phyloP scores from a whole-genome alignment of 2,797 vertebrate species.

The Eutrigla gurnardus region DNA sequence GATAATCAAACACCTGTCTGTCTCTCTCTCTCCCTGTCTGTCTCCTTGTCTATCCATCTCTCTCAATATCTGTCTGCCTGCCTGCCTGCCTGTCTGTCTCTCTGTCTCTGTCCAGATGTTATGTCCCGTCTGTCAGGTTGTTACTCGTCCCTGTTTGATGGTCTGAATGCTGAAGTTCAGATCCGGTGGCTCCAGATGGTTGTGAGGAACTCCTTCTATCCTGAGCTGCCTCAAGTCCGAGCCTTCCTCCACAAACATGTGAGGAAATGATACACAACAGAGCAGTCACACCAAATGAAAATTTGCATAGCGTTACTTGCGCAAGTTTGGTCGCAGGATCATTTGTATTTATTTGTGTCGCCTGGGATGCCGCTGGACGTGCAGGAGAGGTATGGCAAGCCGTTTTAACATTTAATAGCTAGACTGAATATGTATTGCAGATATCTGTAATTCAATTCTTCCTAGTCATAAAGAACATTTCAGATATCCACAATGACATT shows the following conservation, averaged over 20 bases:
- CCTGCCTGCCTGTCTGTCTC: slow-evolving; percentile 10
- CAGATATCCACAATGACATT: no score
- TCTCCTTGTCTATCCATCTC: slow-evolving; percentile 12
- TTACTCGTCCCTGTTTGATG: slow-evolving; percentile 91
- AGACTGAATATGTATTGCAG: no score
- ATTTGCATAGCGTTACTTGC: no score
- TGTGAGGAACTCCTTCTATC: slow-evolving; percentile 92
- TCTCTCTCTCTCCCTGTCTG: accelerated
- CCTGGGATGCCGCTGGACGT: no score
- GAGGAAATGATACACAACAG: slow-evolving; percentile 31
- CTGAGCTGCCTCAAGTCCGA: slow-evolving; percentile 90
- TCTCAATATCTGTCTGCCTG: not conserved
- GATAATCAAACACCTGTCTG: not conserved
- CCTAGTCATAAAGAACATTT: no score
- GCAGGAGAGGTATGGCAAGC: no score
- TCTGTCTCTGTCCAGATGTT: slow-evolving; percentile 80
- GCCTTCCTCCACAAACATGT: slow-evolving; percentile 96
- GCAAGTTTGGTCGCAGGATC: no score
- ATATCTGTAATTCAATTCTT: no score
- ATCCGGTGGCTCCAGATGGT: slow-evolving; percentile 97
- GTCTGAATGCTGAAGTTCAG: slow-evolving; percentile 95
- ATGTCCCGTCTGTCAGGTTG: slow-evolving; percentile 89
- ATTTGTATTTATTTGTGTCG: no score
- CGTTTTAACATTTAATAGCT: no score
- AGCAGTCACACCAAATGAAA: no score